These are phyloP conservation scores for Drosophila micromelanica DNA, from an alignment of 1,140 invertebrate genomes.

Conservation along the genomic window DNA sequence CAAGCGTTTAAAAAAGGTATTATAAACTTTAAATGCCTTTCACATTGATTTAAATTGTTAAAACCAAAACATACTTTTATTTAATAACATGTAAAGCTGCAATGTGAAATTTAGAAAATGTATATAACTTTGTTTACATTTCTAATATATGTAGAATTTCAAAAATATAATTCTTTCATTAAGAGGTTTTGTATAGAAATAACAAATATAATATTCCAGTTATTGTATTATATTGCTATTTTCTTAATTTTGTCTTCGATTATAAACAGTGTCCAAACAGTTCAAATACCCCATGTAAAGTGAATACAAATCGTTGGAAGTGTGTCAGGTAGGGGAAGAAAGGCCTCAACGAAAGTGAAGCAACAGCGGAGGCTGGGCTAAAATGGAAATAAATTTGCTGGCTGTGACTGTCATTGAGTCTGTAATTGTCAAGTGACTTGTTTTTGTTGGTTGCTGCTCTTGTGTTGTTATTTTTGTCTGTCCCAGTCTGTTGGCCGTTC, in stretches of 20 bases:
- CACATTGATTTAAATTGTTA: background rate
- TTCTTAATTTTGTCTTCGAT: background rate
- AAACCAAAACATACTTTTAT: background rate
- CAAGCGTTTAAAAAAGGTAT: too few species aligned
- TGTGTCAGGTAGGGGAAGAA: too few species aligned
- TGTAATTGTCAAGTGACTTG: conserved; percentile 77
- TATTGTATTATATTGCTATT: too few species aligned
- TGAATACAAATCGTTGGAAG: conserved; percentile 40
- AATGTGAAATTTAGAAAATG: background rate
- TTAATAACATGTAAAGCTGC: too few species aligned
- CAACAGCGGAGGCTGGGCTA: conserved; percentile 39
- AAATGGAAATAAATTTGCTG: conserved; percentile 79
- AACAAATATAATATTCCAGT: too few species aligned
- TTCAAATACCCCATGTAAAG: background rate
- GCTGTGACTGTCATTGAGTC: conserved; percentile 78
- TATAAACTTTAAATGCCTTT: conserved; percentile 1
- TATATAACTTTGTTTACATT: background rate
- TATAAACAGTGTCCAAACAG: background rate
- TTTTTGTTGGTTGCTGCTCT: conserved; percentile 55
- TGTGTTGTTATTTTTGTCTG: too few species aligned
- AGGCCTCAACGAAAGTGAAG: conserved; percentile 10
- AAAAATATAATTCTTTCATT: background rate
- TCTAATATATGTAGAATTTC: background rate
- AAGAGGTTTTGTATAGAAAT: too few species aligned
- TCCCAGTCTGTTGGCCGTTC: too few species aligned